Percentiles rank a stretch among this genome's conserved stretches.
Evolutionary conservation across 2,797 vertebrate genomes (phyloP).

Genomic region (Salmo trutta): DNA sequence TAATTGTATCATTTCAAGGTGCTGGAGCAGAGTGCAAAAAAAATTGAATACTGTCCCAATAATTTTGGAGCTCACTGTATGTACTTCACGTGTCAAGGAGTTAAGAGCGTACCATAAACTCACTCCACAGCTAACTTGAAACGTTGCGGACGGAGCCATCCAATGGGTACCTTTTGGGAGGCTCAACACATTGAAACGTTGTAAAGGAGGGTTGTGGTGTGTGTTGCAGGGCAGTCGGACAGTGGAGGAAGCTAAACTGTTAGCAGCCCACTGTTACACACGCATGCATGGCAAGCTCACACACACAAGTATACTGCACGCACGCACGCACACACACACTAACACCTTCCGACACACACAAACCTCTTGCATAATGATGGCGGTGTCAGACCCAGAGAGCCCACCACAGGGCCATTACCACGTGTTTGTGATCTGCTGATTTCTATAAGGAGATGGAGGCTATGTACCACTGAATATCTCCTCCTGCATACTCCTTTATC

Average conservation of each 20-base stretch:
- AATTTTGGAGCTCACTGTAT: neutral
- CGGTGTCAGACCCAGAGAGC: neutral
- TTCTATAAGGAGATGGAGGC: slow-evolving; percentile 63
- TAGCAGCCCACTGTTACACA: neutral
- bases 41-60: too few species aligned
- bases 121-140: too few species aligned
- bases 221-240: too few species aligned
- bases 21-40: too few species aligned
- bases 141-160: too few species aligned
- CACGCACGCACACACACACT: slow-evolving; percentile 30
- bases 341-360: neutral
- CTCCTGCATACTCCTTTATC: slow-evolving; percentile 61
- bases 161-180: too few species aligned
- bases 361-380: neutral
- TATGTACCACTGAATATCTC: slow-evolving; percentile 67
- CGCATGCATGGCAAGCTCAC: neutral
- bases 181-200: too few species aligned
- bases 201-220: too few species aligned
- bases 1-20: too few species aligned
- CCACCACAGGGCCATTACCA: slow-evolving; percentile 47
- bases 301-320: slow-evolving; percentile 1
- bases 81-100: neutral
- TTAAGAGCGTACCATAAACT: too few species aligned
- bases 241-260: too few species aligned
- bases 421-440: slow-evolving; percentile 54